phyloP scores from a whole-genome alignment of 2,797 vertebrate species.

The Atherinosoma microstoma region DNA sequence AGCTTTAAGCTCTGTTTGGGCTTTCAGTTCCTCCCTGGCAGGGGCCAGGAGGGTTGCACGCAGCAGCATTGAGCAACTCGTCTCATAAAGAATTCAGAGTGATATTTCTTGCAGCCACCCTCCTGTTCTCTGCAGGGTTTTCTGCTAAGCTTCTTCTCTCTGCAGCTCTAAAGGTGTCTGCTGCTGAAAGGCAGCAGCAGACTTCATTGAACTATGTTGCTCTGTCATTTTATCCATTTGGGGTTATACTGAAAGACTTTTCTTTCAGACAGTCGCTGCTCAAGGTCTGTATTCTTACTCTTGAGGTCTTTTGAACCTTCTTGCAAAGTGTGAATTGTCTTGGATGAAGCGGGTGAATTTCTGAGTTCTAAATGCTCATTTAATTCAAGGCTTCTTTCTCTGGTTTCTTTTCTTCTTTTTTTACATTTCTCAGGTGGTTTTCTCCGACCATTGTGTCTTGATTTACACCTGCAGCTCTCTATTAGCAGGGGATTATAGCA shows the following conservation, averaged over 20 bases:
- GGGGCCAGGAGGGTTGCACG: background rate
- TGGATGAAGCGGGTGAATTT: background rate
- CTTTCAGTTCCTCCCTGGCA: background rate
- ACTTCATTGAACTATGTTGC: slow-evolving; percentile 5
- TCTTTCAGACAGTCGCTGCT: slow-evolving; percentile 9
- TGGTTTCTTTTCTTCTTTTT: background rate
- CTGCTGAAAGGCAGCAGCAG: slow-evolving; percentile 9
- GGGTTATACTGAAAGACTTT: slow-evolving; percentile 14
- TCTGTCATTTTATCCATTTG: slow-evolving; percentile 23
- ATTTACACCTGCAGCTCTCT: background rate
- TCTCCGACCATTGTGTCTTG: background rate
- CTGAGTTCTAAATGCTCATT: background rate
- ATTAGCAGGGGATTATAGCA: background rate
- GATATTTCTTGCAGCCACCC: slow-evolving; percentile 1
- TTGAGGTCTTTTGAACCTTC: slow-evolving; percentile 12
- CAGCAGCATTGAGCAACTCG: background rate
- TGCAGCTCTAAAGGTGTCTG: slow-evolving; percentile 1
- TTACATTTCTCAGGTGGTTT: background rate
- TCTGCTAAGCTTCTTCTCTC: slow-evolving; percentile 6
- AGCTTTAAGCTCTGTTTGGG: background rate
- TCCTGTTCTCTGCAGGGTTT: slow-evolving; percentile 7
- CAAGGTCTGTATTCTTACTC: slow-evolving; percentile 11
- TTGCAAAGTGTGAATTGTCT: background rate
- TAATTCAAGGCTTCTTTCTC: background rate
- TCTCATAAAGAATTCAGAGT: slow-evolving; percentile 17